Evolutionary conservation across 2,113 vertebrate genomes (phyloP), one percentile per base, ranked within the genome.

Genomic region (Ivindomyrus marchei): DNA sequence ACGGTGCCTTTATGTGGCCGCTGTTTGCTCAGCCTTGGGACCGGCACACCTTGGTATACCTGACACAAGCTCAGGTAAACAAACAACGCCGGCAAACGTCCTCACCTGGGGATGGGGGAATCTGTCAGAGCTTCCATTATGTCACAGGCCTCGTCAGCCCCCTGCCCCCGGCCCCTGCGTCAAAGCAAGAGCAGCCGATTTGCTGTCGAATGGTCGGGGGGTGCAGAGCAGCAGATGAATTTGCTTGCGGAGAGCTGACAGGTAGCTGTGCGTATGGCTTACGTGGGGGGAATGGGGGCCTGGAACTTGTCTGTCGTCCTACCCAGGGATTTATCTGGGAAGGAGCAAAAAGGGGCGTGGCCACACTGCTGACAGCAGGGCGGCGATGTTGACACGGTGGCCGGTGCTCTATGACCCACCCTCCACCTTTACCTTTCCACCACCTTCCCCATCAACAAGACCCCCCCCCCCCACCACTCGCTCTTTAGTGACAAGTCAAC

Each of bases 91-190:
- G 93, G 93, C 95, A 94, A 93, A 95, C 94, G 92, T 89, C 93
- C 94, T 96, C 94, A 94, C 66, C 88, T 91, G 90, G 90, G 88
- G 92, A 93, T 92, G 90, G 94, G 94, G 93, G 93, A 95, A 94
- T 95, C 95, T 95, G 95, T 96, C 94, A 96, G 95, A 96, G 95
- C 93, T 86, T 94, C 95, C 93, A 95, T 97, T 96, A 95, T 96
- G 91, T 50, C 83, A 89, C 90, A 90, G 94, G 93, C 93, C 93
- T 89, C 92, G 95, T 95, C 96, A 96, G 95, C 93, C 92, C 53
- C 19, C 94, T 7, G 46, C 95, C 53, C 4, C 4, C 94, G 7
- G 94, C 94, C 93, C 94, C 92, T 94, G 94, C 95, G 96, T 96
- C 93, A 94, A 94, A 93, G 95, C 94, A 95, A 96, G 95, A 94